Evolutionary conservation across 2,888 invertebrate species (phyloP), one percentile per base, ranked within the genome.

Genomic region (Andrena chrysosceles): DNA sequence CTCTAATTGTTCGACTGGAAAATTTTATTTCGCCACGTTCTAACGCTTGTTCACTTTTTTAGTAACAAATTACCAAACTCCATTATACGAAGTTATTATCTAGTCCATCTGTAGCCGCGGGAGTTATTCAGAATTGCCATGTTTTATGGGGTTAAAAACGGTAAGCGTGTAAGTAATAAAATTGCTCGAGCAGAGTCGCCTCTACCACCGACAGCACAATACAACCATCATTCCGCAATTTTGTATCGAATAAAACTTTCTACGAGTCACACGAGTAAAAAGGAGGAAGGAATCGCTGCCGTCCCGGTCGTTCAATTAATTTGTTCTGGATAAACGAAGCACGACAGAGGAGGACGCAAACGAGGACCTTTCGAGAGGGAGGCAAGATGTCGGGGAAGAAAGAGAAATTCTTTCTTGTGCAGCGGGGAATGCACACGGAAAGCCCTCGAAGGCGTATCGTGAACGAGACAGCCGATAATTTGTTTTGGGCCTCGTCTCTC

Each of bases 391-490:
- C 60, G 67, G 60, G 64, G 10, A 72, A 71, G 75, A 74, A 81
- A 68, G 26, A 81, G 75, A 75, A 75, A 81, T 81, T 80, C 81
- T 78, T 77, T 83, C 60, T 62, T 67, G 56, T 56, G 67, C 33
- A 69, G 62, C 60, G 48, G 49, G 10, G 48, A 66, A 74, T 88
- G 69, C 75, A 69, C 68, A 72, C 68, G 67, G 31, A 59, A 77
- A 71, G 79, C 67, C 77, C 79, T 83, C 80, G 76, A 77, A 79
- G 60, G 74, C 80, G 83, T 85, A 85, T 81, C 83, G 85, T 64
- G 84, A 89, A 80, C 75, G 73, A 86, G 84, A 77, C 81, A 84
- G 80, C 78, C 86, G 85, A 88, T 89, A 91, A 91, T 88, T 91
- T 89, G 89, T 90, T 89, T 85, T 84, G 76, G 81, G 82, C 83